Evolutionary conservation across 1,140 invertebrate species (phyloP).

Genomic region (Drosophila repleta): DNA sequence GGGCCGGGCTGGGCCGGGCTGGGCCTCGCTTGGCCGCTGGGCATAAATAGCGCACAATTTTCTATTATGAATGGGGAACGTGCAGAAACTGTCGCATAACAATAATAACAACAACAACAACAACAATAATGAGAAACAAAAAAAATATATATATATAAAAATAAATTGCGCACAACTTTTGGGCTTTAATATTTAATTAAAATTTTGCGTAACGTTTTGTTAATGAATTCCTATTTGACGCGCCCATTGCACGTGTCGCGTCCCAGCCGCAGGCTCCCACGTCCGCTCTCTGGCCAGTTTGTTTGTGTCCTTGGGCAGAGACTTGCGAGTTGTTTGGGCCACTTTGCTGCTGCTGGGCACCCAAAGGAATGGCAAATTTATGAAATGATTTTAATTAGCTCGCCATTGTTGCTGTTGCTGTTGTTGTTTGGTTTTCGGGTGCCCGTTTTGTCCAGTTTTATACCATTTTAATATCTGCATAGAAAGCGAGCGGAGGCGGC

Average conservation of each 20-base stretch:
- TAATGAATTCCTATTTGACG: slow-evolving; percentile 82
- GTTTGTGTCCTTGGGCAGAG: slow-evolving; percentile 23
- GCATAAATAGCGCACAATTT: slow-evolving; percentile 49
- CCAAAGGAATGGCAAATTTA: slow-evolving; percentile 75
- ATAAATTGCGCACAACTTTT: slow-evolving; percentile 72
- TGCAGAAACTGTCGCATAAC: slow-evolving; percentile 26
- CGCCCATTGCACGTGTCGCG: slow-evolving; percentile 73
- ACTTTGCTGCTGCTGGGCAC: slow-evolving; percentile 42
- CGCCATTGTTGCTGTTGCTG: slow-evolving; percentile 21
- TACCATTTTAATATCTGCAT: slow-evolving; percentile 61
- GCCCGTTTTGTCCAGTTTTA: slow-evolving; percentile 48
- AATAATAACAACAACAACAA: slow-evolving; percentile 37
- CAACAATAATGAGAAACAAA: too few relatives aligned
- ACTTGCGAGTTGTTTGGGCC: slow-evolving; percentile 46
- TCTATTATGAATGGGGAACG: slow-evolving; percentile 38
- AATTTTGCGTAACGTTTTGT: slow-evolving; percentile 82
- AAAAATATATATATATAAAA: slow-evolving; percentile 21
- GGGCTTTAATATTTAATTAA: slow-evolving; percentile 82
- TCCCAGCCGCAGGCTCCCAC: slow-evolving; percentile 56
- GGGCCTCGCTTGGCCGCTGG: too few relatives aligned
- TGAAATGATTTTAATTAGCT: slow-evolving; percentile 80
- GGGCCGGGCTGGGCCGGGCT: too few relatives aligned
- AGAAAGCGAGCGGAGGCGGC: not conserved
- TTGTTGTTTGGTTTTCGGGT: slow-evolving; percentile 6
- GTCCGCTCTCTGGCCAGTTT: slow-evolving; percentile 23